These are phyloP conservation scores for Orthonevra nobilis DNA, from an alignment of 2,888 invertebrate genomes.

Conservation along the genomic window DNA sequence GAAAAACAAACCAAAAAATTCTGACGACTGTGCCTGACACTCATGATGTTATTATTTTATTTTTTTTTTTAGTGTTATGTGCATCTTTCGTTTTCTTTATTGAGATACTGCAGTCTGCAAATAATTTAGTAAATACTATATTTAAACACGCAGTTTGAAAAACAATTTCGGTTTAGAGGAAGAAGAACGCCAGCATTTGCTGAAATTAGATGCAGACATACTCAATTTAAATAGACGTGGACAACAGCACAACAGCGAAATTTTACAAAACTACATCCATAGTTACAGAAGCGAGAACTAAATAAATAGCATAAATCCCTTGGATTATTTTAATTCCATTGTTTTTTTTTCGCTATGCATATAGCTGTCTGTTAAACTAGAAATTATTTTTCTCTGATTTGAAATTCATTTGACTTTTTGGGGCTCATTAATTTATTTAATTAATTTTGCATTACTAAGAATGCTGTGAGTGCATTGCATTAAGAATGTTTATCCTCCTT, in stretches of 20 bases:
- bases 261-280: constrained; percentile 27
- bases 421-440: constrained; percentile 67
- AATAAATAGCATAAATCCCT: constrained; percentile 48
- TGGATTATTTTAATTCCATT: constrained; percentile 61
- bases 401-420: constrained; percentile 44
- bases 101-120: constrained; percentile 52
- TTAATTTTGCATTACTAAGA: constrained; percentile 62
- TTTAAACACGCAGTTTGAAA: constrained; percentile 27
- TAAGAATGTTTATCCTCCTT: constrained; percentile 2
- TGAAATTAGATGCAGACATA: constrained; percentile 66
- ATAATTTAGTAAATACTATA: constrained; percentile 67
- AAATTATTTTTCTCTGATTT: constrained; percentile 49
- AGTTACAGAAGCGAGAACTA: constrained; percentile 40
- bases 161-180: constrained; percentile 53
- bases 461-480: constrained; percentile 34
- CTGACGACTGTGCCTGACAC: constrained; percentile 64
- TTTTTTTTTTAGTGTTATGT: constrained; percentile 8
- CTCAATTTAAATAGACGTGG: constrained; percentile 57
- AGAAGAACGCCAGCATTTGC: constrained; percentile 53
- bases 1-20: constrained; percentile 18
- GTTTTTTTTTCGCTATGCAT: constrained; percentile 38
- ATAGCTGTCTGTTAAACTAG: constrained; percentile 1
- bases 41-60: constrained; percentile 29
- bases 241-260: constrained; percentile 25
- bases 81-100: background rate